Evolutionary conservation across 2,113 vertebrate genomes (phyloP).

Genomic region (Sus scrofa): T2T-Sscrofa CM000827.6:105167501-105168000

Average conservation of each 20-base stretch:
- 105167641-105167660: background rate
- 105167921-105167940: no score
- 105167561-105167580: background rate
- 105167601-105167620: background rate
- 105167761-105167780: background rate
- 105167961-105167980: no score
- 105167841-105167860: no score
- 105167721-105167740: background rate
- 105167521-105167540: background rate
- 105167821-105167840: no score
- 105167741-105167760: background rate
- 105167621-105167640: background rate
- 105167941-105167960: no score
- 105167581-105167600: background rate
- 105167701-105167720: background rate
- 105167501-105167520: background rate
- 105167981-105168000: no score
- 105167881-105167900: no score
- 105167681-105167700: background rate
- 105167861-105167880: no score
- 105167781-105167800: background rate
- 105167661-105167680: background rate
- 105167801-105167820: conserved; percentile 8
- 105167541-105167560: background rate
- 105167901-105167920: no score